phyloP scores from a whole-genome alignment of 2,797 vertebrate species.

The Anolis apletophallus region DNA sequence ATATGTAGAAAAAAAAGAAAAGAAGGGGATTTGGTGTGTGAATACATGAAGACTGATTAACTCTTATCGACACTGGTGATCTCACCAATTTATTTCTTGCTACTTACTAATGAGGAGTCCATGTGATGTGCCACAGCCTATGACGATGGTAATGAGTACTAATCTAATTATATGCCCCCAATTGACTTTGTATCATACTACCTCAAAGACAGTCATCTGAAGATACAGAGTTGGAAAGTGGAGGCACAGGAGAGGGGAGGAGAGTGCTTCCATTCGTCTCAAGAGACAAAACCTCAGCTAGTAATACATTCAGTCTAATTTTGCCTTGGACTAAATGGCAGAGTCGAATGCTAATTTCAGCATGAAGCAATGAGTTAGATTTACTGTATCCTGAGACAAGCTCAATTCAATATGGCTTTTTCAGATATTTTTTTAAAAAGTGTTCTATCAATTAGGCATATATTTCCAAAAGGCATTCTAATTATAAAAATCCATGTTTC shows the following conservation, averaged over 20 bases:
- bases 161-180: conserved; percentile 50
- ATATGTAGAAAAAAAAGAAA: conserved; percentile 33
- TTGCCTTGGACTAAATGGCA: background rate
- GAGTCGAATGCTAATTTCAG: conserved; percentile 25
- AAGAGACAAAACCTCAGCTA: conserved; percentile 34
- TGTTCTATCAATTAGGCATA: conserved; percentile 34
- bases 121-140: conserved; percentile 51
- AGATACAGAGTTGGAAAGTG: conserved; percentile 27
- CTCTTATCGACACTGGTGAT: conserved; percentile 44
- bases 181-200: conserved; percentile 47
- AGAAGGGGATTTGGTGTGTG: conserved; percentile 9
- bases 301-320: background rate
- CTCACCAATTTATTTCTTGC: conserved; percentile 40
- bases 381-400: conserved; percentile 20
- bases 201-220: conserved; percentile 38
- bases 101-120: conserved; percentile 60
- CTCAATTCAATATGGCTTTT: background rate
- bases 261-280: background rate
- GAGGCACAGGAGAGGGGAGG: background rate
- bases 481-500: conserved; percentile 58
- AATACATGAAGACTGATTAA: conserved; percentile 56
- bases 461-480: conserved; percentile 48
- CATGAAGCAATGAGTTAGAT: conserved; percentile 40
- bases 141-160: conserved; percentile 52
- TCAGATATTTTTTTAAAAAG: background rate